Evolutionary conservation across 1,140 invertebrate genomes (phyloP), one percentile per base, ranked within the genome.

Genomic region (Ceratina japonica): DNA sequence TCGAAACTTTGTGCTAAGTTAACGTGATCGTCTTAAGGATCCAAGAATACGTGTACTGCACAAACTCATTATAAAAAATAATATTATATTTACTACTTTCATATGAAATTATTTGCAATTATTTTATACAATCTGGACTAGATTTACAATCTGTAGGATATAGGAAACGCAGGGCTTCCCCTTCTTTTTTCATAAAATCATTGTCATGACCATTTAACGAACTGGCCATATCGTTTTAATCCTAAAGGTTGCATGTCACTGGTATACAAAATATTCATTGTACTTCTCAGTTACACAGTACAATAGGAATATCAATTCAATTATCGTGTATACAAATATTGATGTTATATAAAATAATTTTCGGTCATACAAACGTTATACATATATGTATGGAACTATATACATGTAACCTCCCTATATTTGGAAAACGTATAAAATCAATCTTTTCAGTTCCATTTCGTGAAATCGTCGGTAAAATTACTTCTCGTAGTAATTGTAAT

Each of bases 251-350:
- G n/a, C 22, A 22, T 24, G 72, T 75, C 61, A 61, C 24, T 63
- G 18, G 58, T 84, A 73, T 83, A 84, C 24, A 84, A 84, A 84
- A 83, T 84, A 84, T 80, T 18, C 27, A n/a, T 52, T 61, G 18
- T 52, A 18, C 18, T 54, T 61, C 7, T 58, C 49, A 51, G 44
- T 49, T 56, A 54, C 27, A 56, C 27, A 18, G 37, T 61, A 59
- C 12, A 52, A 44, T 52, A 37, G 15, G 12, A 12, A n/a, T 69
- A 44, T 44, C 10, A 37, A 18, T 13, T 15, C 64, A 27, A 56
- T n/a, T 24, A 44, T 13, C 44, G n/a, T 56, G 24, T 70, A 18
- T 44, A 62, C 10, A 84, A 80, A 75, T 52, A 75, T 52, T 51
- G 20, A 44, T 56, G n/a, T 22, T 84, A 80, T 76, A 84, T 37